Base-by-base conservation (phyloP, 1,140 invertebrate species). In the Acyrthosiphon pisum region DNA sequence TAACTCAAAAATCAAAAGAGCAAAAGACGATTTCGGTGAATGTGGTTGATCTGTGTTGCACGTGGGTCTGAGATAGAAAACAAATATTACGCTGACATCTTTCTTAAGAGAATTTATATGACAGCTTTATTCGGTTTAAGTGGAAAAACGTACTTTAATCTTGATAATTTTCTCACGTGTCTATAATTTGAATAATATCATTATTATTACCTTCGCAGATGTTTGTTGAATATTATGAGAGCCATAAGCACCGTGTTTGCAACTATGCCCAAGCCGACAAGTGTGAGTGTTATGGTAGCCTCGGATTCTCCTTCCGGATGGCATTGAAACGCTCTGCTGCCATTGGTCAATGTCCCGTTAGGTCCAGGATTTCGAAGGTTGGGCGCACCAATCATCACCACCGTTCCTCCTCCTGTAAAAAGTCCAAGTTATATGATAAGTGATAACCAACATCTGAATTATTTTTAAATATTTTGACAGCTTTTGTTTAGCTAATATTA, bases 221-320 rank as follows among this genome's bases (percentile, higher is more conserved):
- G 97, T 94, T 96, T 96, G 95, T 97, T 97, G 95, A 96, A 96
- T 22, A 97, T 95, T 94, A 98, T 98, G n/a, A 98, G 96, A 4
- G 96, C 96, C 97, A 98, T 98, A 23, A 98, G 96, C 23, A 97
- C 96, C 83, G 98, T 95, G 95, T 98, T 98, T 14, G 98, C 97
- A 0, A 97, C 96, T 96, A 98, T 97, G 89, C 98, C 98, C 37
- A 98, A 95, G 0, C 97, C 96, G 0, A 97, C 97, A 11, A 98
- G 96, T 50, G 96, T 96, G 94, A 98, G 96, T 94, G 98, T 97
- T 8, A 98, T 96, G 0, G 97, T 97, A 0, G 97, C 97, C 95
- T 98, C 97, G 1, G 97, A 97, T 4, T 97, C 97, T 68, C 97
- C 97, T 0, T 97, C 97, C 6, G 97, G 97, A 94, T 97, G 97